These are phyloP conservation scores for Babylonia areolata DNA, from an alignment of 1,140 invertebrate species.

Conservation along the genomic window DNA sequence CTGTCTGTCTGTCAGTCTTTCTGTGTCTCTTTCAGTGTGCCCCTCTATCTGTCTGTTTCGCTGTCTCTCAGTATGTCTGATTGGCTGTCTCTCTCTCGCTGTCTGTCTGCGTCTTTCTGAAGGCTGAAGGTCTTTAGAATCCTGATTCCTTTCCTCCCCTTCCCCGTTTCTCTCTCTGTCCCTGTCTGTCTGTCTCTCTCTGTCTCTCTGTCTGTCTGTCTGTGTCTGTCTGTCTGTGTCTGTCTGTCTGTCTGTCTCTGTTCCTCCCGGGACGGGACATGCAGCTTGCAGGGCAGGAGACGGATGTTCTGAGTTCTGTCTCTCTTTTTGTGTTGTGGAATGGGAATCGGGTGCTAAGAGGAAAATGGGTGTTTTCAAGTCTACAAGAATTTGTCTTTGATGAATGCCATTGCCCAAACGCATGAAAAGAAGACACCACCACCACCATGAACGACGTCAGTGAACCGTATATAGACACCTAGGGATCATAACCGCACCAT, in stretches of 20 bases:
- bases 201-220: conserved; percentile 36
- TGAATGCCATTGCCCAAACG: too few relatives aligned
- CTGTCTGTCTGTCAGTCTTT: not conserved
- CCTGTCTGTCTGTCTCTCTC: conserved; percentile 35
- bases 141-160: not conserved
- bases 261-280: too few relatives aligned
- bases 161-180: conserved; percentile 33
- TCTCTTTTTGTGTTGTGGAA: conserved; percentile 29
- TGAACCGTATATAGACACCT: too few relatives aligned
- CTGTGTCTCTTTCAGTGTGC: not conserved
- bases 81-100: conserved; percentile 9
- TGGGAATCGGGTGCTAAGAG: too few relatives aligned
- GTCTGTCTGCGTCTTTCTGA: conserved; percentile 35
- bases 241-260: conserved; percentile 33
- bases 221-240: conserved; percentile 36
- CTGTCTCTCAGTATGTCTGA: not conserved
- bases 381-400: too few relatives aligned
- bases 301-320: too few relatives aligned
- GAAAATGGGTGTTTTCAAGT: too few relatives aligned
- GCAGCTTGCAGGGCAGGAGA: too few relatives aligned
- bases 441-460: too few relatives aligned
- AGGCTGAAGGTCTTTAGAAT: too few relatives aligned
- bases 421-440: too few relatives aligned
- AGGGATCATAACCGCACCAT: too few relatives aligned
- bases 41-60: not conserved